Conservation (phyloP, 2,797 vertebrate species). For the Pristis pectinata region DNA sequence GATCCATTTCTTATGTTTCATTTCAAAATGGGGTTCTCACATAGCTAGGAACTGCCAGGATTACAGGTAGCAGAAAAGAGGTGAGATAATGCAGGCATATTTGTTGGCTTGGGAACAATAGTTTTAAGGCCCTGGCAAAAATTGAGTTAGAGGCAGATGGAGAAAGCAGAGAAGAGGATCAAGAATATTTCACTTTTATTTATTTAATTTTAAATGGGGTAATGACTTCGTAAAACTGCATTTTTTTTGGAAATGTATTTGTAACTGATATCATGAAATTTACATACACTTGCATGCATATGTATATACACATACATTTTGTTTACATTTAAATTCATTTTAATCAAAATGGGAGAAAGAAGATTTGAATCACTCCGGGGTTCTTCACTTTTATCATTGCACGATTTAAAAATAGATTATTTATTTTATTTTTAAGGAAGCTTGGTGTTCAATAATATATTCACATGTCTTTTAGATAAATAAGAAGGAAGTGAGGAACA, state of each 20-base stretch:
- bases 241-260: not conserved
- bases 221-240: not conserved
- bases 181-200: not conserved
- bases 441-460: not conserved
- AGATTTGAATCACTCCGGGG: not conserved
- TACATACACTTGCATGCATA: too few species aligned
- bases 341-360: not conserved
- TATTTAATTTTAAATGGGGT: not conserved
- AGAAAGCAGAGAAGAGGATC: not conserved
- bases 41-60: not conserved
- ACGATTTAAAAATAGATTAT: not conserved
- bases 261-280: too few species aligned
- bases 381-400: not conserved
- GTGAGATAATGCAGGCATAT: not conserved
- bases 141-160: too few species aligned
- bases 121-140: not conserved
- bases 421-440: not conserved
- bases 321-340: not conserved
- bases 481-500: not conserved
- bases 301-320: too few species aligned
- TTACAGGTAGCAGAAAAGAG: not conserved
- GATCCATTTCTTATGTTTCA: not conserved
- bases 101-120: not conserved
- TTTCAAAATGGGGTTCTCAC: not conserved
- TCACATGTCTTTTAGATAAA: not conserved